phyloP scores from a whole-genome alignment of 2,888 invertebrate genomes.

The Pyralis farinalis region DNA sequence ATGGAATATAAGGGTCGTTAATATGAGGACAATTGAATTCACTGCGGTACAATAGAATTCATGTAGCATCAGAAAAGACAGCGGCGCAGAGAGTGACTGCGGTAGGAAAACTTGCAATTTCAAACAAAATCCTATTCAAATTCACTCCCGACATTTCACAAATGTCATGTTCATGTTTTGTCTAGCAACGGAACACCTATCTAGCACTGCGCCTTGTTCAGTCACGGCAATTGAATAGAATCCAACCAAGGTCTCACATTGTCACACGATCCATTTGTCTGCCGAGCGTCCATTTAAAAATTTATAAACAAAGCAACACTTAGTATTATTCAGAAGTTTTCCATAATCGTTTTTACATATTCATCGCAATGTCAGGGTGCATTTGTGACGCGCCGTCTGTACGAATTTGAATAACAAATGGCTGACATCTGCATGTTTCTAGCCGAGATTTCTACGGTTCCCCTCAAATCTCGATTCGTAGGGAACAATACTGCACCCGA shows the following conservation, averaged over 20 bases:
- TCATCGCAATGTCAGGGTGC: conserved; percentile 71
- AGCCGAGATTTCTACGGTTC: conserved; percentile 45
- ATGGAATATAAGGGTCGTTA: too few relatives aligned
- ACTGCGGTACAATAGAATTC: too few relatives aligned
- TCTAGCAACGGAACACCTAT: not conserved
- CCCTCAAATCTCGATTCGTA: conserved; percentile 41
- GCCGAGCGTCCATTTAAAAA: not conserved
- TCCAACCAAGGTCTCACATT: not conserved
- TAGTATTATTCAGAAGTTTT: conserved; percentile 58
- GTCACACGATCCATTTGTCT: not conserved
- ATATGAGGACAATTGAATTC: too few relatives aligned
- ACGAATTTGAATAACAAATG: conserved; percentile 78
- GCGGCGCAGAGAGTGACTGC: not conserved
- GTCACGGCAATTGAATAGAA: not conserved
- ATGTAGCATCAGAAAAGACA: too few relatives aligned
- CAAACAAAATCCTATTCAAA: not conserved
- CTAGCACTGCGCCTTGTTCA: not conserved
- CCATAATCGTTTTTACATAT: conserved; percentile 77
- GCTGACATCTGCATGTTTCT: conserved; percentile 69
- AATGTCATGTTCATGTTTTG: not conserved
- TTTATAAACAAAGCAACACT: conserved; percentile 28
- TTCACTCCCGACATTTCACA: not conserved
- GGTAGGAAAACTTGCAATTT: not conserved
- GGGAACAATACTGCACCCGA: conserved; percentile 36
- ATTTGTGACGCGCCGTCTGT: conserved; percentile 67